Conservation (phyloP, 2,113 vertebrate genomes). For the Calypte anna region DNA sequence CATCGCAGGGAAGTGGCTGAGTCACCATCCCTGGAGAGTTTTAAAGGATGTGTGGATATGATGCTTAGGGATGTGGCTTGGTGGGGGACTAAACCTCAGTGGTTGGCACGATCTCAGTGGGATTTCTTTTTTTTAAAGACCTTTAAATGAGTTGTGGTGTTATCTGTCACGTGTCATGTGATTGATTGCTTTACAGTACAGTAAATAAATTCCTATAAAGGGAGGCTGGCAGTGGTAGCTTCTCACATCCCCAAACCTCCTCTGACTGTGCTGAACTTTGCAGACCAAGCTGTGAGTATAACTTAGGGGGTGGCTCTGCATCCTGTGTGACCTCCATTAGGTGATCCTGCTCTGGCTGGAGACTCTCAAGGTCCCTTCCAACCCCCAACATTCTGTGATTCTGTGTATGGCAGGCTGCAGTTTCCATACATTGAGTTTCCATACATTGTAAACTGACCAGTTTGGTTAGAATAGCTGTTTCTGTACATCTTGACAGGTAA, state of each 20-base stretch:
- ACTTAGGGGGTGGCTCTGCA: background rate
- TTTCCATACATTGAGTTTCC: background rate
- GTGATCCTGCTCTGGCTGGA: no score
- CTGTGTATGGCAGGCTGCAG: background rate
- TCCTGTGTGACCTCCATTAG: no score
- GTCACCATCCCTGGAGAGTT: background rate
- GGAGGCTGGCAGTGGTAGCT: background rate
- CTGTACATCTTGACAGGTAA: background rate
- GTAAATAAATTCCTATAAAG: background rate
- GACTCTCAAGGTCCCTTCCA: no score
- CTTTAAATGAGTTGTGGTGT: background rate
- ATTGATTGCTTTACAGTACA: background rate
- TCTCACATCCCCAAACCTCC: background rate
- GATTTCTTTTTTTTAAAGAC: background rate
- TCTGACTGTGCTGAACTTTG: background rate
- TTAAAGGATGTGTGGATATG: rapidly evolving
- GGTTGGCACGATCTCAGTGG: background rate
- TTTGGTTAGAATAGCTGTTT: slow-evolving; percentile 6
- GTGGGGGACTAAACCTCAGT: background rate
- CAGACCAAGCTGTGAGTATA: background rate
- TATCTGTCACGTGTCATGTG: background rate
- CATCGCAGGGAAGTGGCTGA: background rate
- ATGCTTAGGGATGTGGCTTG: rapidly evolving
- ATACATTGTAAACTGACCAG: background rate
- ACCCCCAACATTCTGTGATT: no score